Evolutionary conservation across 2,797 vertebrate species (phyloP), one percentile per base, ranked within the genome.

Genomic region (Enteromius viviparus): DNA sequence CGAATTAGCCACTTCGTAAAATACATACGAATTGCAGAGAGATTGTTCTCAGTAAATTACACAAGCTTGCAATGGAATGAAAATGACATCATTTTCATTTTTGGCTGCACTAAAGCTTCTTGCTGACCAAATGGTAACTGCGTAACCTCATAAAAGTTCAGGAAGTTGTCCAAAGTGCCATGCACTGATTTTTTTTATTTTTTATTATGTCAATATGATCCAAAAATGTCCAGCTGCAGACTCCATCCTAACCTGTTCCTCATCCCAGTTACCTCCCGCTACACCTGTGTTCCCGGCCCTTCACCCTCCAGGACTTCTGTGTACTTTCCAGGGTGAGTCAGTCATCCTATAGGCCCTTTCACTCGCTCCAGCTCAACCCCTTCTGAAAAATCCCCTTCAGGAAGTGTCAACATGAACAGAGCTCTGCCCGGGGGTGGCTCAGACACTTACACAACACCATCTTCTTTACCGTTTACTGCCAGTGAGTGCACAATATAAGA

Each of bases 281-380:
- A 85, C 72, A 85, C 80, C 66, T 76, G 49, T 9, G 49, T 45
- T 49, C 77, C 77, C 68, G 15, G 79, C 69, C 34, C 26, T 74
- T 32, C 42, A 37, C 64, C 68, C 17, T 62, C 14, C 51, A 45
- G 26, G 14, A 87, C 55, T 6, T 19, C 29, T 81, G 55, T 64
- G 83, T 86, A 84, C 88, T 90, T 87, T 89, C 89, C 87, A 85
- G 45, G 64, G 70, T 5, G 76, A 71, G 81, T 89, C 85, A 90
- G 84, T 89, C 87, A 89, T 87, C 70, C 53, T 19, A 45, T 29
- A 69, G 65, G 77, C 15, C 1, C 47, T 79, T 76, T 86, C 58
- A 66, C 80, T 58, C 58, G 10, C 40, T 66, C 32, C 1, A 70
- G 40, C 78, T 75, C 60, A 75, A 58, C 80, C 78, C 83, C 80